These are phyloP conservation scores for Mallateleia sp. DNA, from an alignment of 2,888 invertebrate genomes.

Conservation along the genomic window DNA sequence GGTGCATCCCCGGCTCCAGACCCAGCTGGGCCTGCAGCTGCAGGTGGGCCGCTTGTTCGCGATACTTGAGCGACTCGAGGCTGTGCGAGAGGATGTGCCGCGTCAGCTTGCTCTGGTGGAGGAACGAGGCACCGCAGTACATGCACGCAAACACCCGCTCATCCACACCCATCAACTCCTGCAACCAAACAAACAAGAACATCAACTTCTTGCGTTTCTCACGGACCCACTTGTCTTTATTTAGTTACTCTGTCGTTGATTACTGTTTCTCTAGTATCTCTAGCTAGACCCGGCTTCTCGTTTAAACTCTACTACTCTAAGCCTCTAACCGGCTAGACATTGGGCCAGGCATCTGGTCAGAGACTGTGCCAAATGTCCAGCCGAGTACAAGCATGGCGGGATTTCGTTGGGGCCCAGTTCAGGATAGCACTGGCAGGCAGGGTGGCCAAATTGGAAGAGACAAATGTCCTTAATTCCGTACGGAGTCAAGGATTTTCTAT, in stretches of 20 bases:
- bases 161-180: conserved; percentile 96
- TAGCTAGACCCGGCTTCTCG: too few species aligned
- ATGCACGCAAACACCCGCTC: conserved; percentile 94
- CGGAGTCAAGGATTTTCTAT: too few species aligned
- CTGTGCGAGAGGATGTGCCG: conserved; percentile 97
- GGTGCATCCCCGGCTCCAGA: conserved; percentile 88
- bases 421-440: neutral
- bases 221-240: conserved; percentile 36
- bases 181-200: conserved; percentile 96
- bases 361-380: neutral
- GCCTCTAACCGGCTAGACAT: neutral
- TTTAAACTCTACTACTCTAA: conserved; percentile 3
- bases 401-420: neutral
- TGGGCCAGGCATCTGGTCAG: neutral
- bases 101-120: conserved; percentile 97
- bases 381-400: neutral
- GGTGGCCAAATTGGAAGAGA: too few species aligned
- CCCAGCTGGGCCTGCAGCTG: conserved; percentile 90
- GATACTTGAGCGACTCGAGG: conserved; percentile 96
- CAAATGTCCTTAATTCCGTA: too few species aligned
- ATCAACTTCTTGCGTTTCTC: conserved; percentile 95
- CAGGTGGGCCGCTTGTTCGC: conserved; percentile 92
- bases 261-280: too few species aligned
- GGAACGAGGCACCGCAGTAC: conserved; percentile 97
- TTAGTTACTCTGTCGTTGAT: conserved; percentile 7